Conservation (phyloP, 2,113 vertebrate species). For the Forbesichthys papilliferus region DNA sequence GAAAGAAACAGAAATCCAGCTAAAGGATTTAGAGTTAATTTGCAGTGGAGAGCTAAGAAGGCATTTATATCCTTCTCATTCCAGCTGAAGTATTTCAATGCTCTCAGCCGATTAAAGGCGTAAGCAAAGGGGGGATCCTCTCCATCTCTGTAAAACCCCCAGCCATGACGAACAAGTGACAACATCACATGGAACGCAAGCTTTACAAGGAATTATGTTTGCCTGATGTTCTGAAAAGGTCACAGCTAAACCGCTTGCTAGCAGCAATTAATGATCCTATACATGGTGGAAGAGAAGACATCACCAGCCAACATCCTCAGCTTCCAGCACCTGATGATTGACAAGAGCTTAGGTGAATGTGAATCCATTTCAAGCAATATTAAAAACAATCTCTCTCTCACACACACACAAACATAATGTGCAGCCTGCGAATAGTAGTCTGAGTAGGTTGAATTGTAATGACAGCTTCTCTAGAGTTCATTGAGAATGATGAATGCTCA, state of each 20-base stretch:
- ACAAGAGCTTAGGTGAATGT: constrained; percentile 66
- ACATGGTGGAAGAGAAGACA: constrained; percentile 43
- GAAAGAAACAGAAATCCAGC: constrained; percentile 65
- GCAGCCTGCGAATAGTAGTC: constrained; percentile 65
- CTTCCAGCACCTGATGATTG: constrained; percentile 24
- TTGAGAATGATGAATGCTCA: constrained; percentile 73
- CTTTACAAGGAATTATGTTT: constrained; percentile 63
- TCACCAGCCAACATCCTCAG: constrained; percentile 27
- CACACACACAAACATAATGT: constrained; percentile 67
- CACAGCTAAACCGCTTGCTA: constrained; percentile 64
- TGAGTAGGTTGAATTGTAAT: constrained; percentile 70
- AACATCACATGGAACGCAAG: constrained; percentile 47
- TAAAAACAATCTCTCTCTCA: constrained; percentile 61
- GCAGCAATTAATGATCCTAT: constrained; percentile 68
- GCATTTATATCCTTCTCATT: constrained; percentile 70
- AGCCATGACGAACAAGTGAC: constrained; percentile 58
- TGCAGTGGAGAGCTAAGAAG: constrained; percentile 65
- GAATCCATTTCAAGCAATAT: constrained; percentile 72
- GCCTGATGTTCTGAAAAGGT: constrained; percentile 74
- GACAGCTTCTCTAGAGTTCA: constrained; percentile 74
- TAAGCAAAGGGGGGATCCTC: constrained; percentile 70
- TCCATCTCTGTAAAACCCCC: constrained; percentile 55
- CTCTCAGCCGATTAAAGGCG: constrained; percentile 68
- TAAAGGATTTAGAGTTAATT: constrained; percentile 72
- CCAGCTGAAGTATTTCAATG: constrained; percentile 60